Percentiles rank a stretch among this genome's conserved stretches.
phyloP scores from a whole-genome alignment of 2,888 invertebrate species.

The Bruchidius siliquastri region DNA sequence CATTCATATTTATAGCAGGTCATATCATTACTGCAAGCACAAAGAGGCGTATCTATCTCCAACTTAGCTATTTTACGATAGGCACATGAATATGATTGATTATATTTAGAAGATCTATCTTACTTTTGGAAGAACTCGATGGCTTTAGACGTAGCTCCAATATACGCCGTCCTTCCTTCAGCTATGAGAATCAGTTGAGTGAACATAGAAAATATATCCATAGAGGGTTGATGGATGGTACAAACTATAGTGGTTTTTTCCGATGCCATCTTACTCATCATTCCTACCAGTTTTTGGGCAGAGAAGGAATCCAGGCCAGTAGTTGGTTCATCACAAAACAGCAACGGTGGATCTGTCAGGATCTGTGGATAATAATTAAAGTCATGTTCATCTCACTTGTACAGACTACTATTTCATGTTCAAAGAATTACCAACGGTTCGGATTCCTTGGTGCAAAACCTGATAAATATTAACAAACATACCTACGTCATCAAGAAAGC shows the following conservation, averaged over 20 bases:
- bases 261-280: constrained; percentile 65
- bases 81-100: too few species aligned
- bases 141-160: constrained; percentile 66
- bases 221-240: constrained; percentile 93
- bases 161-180: constrained; percentile 81
- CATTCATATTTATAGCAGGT: too few species aligned
- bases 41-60: too few species aligned
- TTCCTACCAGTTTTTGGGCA: constrained; percentile 75
- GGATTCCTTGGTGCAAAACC: too few species aligned
- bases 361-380: constrained; percentile 54
- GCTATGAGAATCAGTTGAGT: constrained; percentile 74
- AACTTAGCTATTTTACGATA: too few species aligned
- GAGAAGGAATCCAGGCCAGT: constrained; percentile 91
- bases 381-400: too few species aligned
- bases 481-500: too few species aligned
- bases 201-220: constrained; percentile 80
- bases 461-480: too few species aligned
- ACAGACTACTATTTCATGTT: too few species aligned
- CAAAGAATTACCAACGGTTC: too few species aligned
- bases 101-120: too few species aligned
- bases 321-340: constrained; percentile 96
- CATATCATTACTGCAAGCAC: too few species aligned
- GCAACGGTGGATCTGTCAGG: constrained; percentile 82
- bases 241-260: constrained; percentile 84
- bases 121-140: constrained; percentile 67